A percentile compares a stretch with the other conserved stretches of the same genome.
Evolutionary conservation across 2,113 vertebrate species (phyloP).

Genomic region (Speoplatyrhinus poulsoni): DNA sequence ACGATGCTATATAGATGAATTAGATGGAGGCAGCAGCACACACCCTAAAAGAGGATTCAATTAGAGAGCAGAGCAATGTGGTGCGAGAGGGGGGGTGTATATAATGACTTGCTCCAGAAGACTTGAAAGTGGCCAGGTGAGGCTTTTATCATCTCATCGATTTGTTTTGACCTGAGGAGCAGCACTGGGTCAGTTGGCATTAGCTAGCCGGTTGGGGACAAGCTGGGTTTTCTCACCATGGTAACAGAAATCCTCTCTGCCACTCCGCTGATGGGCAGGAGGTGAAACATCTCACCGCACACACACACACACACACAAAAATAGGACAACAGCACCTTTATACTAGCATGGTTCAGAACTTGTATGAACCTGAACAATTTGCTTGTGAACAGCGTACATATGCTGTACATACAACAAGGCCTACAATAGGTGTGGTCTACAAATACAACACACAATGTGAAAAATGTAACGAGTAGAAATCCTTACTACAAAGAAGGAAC

Average conservation of each 20-base stretch:
- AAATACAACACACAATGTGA: not conserved
- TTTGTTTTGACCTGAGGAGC: slow-evolving; percentile 54
- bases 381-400: too few relatives aligned
- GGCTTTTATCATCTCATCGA: slow-evolving; percentile 56
- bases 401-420: too few relatives aligned
- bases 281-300: slow-evolving; percentile 37
- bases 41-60: slow-evolving; percentile 1
- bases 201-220: not conserved
- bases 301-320: not conserved
- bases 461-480: not conserved
- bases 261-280: slow-evolving; percentile 9
- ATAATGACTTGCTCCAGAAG: slow-evolving; percentile 35
- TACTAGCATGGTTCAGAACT: too few relatives aligned
- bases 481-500: not conserved
- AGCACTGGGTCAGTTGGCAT: slow-evolving; percentile 13
- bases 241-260: slow-evolving; percentile 54
- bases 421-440: not conserved
- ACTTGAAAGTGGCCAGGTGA: slow-evolving; percentile 18
- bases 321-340: not conserved
- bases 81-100: slow-evolving; percentile 1
- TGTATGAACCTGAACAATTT: too few relatives aligned
- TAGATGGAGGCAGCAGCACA: not conserved
- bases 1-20: not conserved
- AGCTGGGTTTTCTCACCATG: slow-evolving; percentile 35
- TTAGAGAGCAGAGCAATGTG: not conserved